Conservation (phyloP, 2,113 vertebrate species). For the Clarias gariepinus region DNA sequence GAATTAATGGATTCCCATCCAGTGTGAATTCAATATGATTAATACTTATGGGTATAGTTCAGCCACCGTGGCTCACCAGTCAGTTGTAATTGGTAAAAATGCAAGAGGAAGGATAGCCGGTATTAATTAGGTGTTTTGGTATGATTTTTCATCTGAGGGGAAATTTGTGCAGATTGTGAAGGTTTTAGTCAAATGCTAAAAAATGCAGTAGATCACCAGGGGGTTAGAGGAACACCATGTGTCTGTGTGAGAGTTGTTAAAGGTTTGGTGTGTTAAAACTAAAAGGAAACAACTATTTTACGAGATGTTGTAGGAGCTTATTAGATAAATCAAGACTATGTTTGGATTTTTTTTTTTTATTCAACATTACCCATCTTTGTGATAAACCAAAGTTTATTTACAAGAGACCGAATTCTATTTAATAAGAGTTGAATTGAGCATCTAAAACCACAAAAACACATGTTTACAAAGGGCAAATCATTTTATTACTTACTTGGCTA, state of each 20-base stretch:
- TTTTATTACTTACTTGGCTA: conserved; percentile 29
- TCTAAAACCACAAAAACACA: conserved; percentile 20
- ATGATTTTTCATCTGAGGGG: conserved; percentile 50
- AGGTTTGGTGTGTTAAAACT: conserved; percentile 68
- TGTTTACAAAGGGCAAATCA: conserved; percentile 28
- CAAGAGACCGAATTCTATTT: conserved; percentile 61
- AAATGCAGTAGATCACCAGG: conserved; percentile 76
- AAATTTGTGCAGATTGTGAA: conserved; percentile 63
- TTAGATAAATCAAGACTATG: conserved; percentile 72
- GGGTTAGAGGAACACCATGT: conserved; percentile 75
- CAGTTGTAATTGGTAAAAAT: conserved; percentile 54
- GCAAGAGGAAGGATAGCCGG: conserved; percentile 50
- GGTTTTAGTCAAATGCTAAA: conserved; percentile 79
- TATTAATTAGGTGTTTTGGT: conserved; percentile 69
- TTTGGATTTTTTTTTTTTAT: conserved; percentile 44
- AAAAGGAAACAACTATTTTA: conserved; percentile 72
- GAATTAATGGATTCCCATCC: conserved; percentile 61
- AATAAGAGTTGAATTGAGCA: conserved; percentile 39
- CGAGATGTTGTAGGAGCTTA: conserved; percentile 55
- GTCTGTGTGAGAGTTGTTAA: conserved; percentile 74
- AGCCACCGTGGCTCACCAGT: conserved; percentile 62
- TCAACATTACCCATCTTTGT: conserved; percentile 62
- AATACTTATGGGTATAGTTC: conserved; percentile 68
- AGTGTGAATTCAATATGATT: conserved; percentile 62
- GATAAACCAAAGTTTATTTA: conserved; percentile 60